Evolutionary conservation across 2,113 vertebrate genomes (phyloP), one percentile per base, ranked within the genome.

Genomic region (Nycticryphes semicollaris): DNA sequence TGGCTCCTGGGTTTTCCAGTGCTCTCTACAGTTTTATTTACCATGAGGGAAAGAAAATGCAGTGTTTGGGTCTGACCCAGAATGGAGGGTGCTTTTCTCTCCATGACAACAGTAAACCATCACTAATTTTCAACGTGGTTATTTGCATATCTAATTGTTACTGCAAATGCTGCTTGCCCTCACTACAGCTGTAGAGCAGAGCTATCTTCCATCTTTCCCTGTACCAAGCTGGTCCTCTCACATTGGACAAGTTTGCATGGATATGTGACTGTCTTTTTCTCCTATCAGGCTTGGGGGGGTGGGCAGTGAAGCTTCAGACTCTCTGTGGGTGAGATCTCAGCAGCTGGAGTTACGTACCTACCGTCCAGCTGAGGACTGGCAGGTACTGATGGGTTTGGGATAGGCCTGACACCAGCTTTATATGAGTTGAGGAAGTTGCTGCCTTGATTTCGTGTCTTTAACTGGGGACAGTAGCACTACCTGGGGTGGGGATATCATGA

Each of bases 91-190:
- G 48, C 27, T 87, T 91, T 87, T 84, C 80, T 80, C 84, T 87
- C 91, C 78, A 69, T 87, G 81, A 87, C 84, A 89, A 89, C 95
- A 79, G 84, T 73, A 83, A 80, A 87, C 84, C 5, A 1, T 93
- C 75, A 57, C 84, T 96, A 95, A 96, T 96, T 90, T 93, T 95
- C 87, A 85, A 0, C 84, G 74, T 91, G 56, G 73, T 64, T 87
- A 89, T 95, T 94, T 95, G 87, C 94, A 95, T 95, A 92, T 83
- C 81, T 95, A 57, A 96, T 94, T 95, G 94, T 91, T 93, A 57
- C 25, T 79, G 84, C 63, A 69, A 79, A 66, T 4, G 10, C 67
- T 80, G 89, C 87, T 87, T 87, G 59, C 47, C 28, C 41, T 69
- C 43, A 39, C 31, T 37, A 22, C 64, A 81, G 84, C 73, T 94